A percentile compares a stretch with the other conserved stretches of the same genome.
These are phyloP conservation scores for Athalia rosae DNA, from an alignment of 2,888 invertebrate species.

Conservation along the genomic window DNA sequence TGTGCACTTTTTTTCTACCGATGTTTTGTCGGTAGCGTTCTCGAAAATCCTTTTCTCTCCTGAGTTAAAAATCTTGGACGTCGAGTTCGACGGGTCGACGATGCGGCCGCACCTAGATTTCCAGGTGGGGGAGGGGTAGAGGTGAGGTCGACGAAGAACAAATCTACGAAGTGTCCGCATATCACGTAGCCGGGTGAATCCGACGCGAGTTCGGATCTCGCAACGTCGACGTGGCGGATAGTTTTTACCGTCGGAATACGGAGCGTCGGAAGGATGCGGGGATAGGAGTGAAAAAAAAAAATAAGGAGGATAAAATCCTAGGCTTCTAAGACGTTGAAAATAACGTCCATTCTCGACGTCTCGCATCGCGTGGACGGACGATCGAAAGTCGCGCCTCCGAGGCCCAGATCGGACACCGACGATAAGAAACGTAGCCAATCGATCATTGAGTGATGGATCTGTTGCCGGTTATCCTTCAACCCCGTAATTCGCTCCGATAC, in stretches of 20 bases:
- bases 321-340: not conserved
- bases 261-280: too few relatives aligned
- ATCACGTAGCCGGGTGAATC: too few relatives aligned
- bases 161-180: too few relatives aligned
- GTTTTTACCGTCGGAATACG: not conserved
- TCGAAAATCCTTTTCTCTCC: too few relatives aligned
- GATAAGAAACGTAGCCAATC: slow-evolving; percentile 64
- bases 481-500: slow-evolving; percentile 37
- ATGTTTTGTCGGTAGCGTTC: not conserved
- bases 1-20: not conserved
- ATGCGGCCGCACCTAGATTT: too few relatives aligned
- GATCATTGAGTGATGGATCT: slow-evolving; percentile 62
- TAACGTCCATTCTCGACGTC: slow-evolving; percentile 5
- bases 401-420: slow-evolving; percentile 59
- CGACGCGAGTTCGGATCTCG: too few relatives aligned
- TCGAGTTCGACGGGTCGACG: too few relatives aligned
- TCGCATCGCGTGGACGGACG: slow-evolving; percentile 20
- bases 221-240: too few relatives aligned
- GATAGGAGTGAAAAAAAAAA: not conserved
- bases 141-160: too few relatives aligned
- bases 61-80: too few relatives aligned
- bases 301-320: not conserved
- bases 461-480: slow-evolving; percentile 59
- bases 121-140: too few relatives aligned
- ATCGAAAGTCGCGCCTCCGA: slow-evolving; percentile 44